Evolutionary conservation across 2,113 vertebrate species (phyloP), one percentile per base, ranked within the genome.

Genomic region (Dromaius novaehollandiae): DNA sequence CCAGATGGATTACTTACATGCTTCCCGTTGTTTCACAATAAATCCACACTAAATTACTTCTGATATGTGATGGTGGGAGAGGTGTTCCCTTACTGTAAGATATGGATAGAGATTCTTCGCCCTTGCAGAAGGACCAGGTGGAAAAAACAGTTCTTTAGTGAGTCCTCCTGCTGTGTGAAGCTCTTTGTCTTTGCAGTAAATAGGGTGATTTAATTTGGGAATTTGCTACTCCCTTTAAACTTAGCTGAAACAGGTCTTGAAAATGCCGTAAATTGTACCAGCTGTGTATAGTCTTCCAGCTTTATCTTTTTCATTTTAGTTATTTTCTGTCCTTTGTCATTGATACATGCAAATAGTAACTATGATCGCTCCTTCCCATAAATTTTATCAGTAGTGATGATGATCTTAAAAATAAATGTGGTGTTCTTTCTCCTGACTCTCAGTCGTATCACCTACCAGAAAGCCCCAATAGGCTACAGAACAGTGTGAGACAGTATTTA

Each of bases 401-500:
- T 88, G 85, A 68, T 91, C 84, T 95, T 96, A 95, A 95, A 95
- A 96, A 97, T 92, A 91, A 95, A 88, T 8, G 75, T 96, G 80
- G 69, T 89, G 71, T 92, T 95, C 96, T 61, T 93, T 90, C 88
- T 93, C 89, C 70, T 85, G 68, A 89, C 93, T 95, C 92, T 82
- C 81, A 73, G 82, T 94, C 86, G 16, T 96, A 82, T 96, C 95
- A 97, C 94, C 95, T 97, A 95, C 94, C 94, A 95, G 93, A 80
- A 89, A 96, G 50, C 78, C 89, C 91, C 94, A 95, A 92, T 95
- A 97, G 86, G 93, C 95, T 88, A 87, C 78, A 77, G 92, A 97
- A 93, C 61, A 82, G 95, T 89, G 96, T 89, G 95, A 97, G 95
- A 95, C 94, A 55, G 85, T 96, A 91, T 95, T 97, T 97, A 93